These are phyloP conservation scores for Styela clava DNA, from an alignment of 23 tunicate genomes.

Conservation along the genomic window DNA sequence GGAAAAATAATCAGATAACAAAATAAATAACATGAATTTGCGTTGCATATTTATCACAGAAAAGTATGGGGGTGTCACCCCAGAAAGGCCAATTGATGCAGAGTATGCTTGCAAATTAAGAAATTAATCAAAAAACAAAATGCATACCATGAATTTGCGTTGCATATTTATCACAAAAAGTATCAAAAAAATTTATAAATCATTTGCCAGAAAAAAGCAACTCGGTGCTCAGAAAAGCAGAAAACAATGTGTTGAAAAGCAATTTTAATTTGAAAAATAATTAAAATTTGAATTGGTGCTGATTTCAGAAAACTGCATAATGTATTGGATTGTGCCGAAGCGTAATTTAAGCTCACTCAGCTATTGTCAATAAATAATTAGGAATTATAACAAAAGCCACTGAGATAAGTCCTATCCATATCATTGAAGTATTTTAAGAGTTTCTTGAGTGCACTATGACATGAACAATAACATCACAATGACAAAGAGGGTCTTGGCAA, in stretches of 20 bases:
- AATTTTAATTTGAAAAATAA: too few species aligned
- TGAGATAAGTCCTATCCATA: neutral
- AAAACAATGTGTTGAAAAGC: too few species aligned
- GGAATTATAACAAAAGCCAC: neutral
- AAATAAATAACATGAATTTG: constrained; percentile 12
- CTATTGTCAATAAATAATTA: neutral
- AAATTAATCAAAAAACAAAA: neutral
- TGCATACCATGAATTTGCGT: too few species aligned
- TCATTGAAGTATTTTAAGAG: neutral
- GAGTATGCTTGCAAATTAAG: neutral
- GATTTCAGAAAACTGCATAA: too few species aligned
- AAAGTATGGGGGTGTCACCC: constrained; percentile 12
- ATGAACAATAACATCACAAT: too few species aligned
- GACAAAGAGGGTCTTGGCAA: neutral
- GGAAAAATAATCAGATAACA: neutral
- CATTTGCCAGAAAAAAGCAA: too few species aligned
- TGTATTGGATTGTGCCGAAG: neutral
- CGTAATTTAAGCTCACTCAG: neutral
- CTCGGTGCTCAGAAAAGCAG: too few species aligned
- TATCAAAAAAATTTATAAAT: too few species aligned
- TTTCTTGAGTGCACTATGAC: neutral
- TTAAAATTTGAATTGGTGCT: too few species aligned
- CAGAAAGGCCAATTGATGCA: constrained; percentile 30
- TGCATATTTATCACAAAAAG: too few species aligned
- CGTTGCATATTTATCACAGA: too few species aligned